phyloP scores from a whole-genome alignment of 2,888 invertebrate genomes.

The Caenorhabditis macrosperma region DNA sequence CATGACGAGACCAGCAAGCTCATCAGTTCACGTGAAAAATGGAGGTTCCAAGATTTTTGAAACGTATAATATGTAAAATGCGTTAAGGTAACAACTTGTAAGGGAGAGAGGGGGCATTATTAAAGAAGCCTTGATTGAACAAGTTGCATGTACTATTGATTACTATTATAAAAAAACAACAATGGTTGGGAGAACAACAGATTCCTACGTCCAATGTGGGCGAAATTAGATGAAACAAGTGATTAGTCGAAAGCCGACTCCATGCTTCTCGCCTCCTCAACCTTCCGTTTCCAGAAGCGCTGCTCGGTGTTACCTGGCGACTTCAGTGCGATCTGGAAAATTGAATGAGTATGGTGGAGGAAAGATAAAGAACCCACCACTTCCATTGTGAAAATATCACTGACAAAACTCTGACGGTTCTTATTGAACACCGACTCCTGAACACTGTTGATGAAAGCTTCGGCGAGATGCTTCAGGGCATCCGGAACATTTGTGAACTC shows the following conservation, averaged over 20 bases:
- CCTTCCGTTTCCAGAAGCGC: slow-evolving; percentile 23
- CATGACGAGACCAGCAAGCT: too few species aligned
- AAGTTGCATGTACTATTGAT: too few species aligned
- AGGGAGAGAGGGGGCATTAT: too few species aligned
- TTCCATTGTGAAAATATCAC: slow-evolving; percentile 15
- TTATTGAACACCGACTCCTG: slow-evolving; percentile 2
- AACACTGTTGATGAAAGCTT: background rate
- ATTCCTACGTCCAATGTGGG: too few species aligned
- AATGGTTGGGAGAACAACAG: too few species aligned
- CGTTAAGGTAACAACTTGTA: too few species aligned
- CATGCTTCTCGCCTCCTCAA: background rate
- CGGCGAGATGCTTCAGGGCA: slow-evolving; percentile 9
- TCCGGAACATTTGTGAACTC: slow-evolving; percentile 24
- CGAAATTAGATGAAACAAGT: too few species aligned
- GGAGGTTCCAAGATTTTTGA: too few species aligned
- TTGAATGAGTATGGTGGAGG: background rate
- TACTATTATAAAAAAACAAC: too few species aligned
- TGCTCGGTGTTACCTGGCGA: slow-evolving; percentile 1
- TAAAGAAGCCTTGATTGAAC: too few species aligned
- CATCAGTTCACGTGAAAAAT: too few species aligned
- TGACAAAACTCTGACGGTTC: background rate
- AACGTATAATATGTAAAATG: too few species aligned
- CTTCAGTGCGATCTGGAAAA: slow-evolving; percentile 17
- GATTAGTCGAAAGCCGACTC: slow-evolving; percentile 21
- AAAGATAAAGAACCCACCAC: background rate